Evolutionary conservation across 2,797 vertebrate genomes (phyloP), one percentile per base, ranked within the genome.

Genomic region (Microctenopoma lineatum): DNA sequence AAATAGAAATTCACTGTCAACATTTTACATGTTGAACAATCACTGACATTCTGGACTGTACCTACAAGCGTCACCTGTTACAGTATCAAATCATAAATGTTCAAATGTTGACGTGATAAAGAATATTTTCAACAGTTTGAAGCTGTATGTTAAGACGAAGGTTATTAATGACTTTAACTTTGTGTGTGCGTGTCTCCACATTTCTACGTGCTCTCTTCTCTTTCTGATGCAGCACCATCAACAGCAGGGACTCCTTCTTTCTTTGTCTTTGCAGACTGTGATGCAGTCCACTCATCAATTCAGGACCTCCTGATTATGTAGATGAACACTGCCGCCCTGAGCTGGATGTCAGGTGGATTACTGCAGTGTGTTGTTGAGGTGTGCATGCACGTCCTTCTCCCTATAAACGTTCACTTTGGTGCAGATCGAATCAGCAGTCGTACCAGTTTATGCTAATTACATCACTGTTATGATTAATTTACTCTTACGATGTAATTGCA

Each of bases 121-220:
- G 15, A 46, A 38, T 73, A 62, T 75, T 75, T 62, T 46, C 73
- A 82, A 68, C 69, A 54, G 3, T 38, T 61, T 46, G 1, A 70
- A 67, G 47, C 4, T 32, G 10, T 34, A 16, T 13, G 10, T 25
- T 42, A 34, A 36, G 5, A 29, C 29, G 56, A 36, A 11, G 8
- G 13, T 7, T 45, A 14, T 3, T 48, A n/a, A 15, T 54, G 58
- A 46, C 7, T 47, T n/a, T 15, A 34, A n/a, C 8, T 0, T 9
- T 46, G 51, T 65, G 66, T 58, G 18, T 9, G 16, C 47, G 6
- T 66, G 29, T 54, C 27, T 32, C 36, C 36, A 36, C 10, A 1
- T 9, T 36, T 36, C 36, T 16, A 2, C 8, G 4, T 48, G 27
- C 9, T 36, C 16, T 60, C 21, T 21, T 1, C 3, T 13, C 36